A percentile compares a stretch with the other conserved stretches of the same genome.
These are phyloP conservation scores for Eremophila alpestris DNA, from an alignment of 2,797 vertebrate species.

Conservation along the genomic window DNA sequence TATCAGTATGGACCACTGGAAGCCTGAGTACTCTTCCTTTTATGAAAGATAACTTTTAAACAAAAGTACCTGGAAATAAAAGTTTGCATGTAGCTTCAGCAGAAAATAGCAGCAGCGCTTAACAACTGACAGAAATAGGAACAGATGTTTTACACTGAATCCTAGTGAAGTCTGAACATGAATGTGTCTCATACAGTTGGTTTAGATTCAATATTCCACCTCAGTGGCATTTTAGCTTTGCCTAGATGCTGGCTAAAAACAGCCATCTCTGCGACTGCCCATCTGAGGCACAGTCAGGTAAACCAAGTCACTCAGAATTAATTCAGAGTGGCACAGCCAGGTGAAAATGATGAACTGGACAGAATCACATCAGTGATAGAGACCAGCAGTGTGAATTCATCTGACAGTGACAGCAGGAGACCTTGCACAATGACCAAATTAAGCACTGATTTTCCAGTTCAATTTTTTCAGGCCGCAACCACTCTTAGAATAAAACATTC, in stretches of 20 bases:
- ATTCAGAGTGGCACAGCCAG: background rate
- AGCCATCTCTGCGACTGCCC: background rate
- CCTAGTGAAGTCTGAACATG: background rate
- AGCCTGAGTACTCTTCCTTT: background rate
- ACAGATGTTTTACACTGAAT: background rate
- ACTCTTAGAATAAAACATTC: background rate
- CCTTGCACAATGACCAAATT: background rate
- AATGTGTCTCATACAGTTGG: background rate
- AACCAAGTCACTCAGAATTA: background rate
- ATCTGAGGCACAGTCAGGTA: background rate
- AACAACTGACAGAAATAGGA: rapidly evolving
- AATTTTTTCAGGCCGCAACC: background rate
- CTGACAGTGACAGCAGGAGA: background rate
- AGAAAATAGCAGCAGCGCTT: background rate
- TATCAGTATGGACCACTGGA: background rate
- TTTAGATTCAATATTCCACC: background rate
- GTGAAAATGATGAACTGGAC: background rate
- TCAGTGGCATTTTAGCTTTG: background rate
- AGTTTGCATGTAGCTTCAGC: background rate
- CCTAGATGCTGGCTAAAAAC: background rate
- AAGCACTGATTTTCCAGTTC: background rate
- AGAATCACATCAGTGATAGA: background rate
- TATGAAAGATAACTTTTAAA: background rate
- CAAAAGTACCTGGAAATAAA: background rate
- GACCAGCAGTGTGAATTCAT: background rate